phyloP scores from a whole-genome alignment of 2,113 vertebrate genomes.

The Ailuropoda melanoleuca region DNA sequence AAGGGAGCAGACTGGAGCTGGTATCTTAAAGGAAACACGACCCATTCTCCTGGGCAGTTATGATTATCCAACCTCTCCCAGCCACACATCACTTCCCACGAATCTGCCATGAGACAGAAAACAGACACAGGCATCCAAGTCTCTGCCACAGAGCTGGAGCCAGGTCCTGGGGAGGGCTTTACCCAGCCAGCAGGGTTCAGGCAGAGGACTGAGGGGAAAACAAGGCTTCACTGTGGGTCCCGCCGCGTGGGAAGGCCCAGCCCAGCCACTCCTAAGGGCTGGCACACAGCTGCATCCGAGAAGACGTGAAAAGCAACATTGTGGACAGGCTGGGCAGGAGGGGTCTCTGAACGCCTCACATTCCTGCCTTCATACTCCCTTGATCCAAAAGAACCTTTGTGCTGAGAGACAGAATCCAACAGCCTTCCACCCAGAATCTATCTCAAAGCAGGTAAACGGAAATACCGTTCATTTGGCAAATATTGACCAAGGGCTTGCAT shows the following conservation, averaged over 20 bases:
- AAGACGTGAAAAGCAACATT: conserved; percentile 43
- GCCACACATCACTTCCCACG: background rate
- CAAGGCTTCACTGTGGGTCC: conserved; percentile 54
- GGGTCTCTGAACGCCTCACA: background rate
- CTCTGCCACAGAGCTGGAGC: background rate
- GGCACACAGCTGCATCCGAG: background rate
- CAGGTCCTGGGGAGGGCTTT: background rate
- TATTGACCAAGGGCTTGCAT: conserved; percentile 34
- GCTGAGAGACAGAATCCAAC: background rate
- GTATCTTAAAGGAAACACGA: background rate
- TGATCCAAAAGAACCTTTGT: background rate
- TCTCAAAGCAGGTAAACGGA: background rate
- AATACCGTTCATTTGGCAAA: background rate
- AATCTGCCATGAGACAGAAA: background rate
- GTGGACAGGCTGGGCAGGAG: background rate
- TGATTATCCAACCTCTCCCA: background rate
- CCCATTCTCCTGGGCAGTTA: background rate
- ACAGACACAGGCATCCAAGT: background rate
- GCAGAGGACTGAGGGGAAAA: background rate
- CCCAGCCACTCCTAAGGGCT: background rate
- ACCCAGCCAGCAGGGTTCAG: background rate
- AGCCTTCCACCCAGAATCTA: background rate
- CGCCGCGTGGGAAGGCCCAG: background rate
- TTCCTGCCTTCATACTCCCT: background rate
- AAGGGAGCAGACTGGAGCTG: background rate